Evolutionary conservation across 1,140 invertebrate genomes (phyloP), one percentile per base, ranked within the genome.

Genomic region (Cydia fagiglandana): DNA sequence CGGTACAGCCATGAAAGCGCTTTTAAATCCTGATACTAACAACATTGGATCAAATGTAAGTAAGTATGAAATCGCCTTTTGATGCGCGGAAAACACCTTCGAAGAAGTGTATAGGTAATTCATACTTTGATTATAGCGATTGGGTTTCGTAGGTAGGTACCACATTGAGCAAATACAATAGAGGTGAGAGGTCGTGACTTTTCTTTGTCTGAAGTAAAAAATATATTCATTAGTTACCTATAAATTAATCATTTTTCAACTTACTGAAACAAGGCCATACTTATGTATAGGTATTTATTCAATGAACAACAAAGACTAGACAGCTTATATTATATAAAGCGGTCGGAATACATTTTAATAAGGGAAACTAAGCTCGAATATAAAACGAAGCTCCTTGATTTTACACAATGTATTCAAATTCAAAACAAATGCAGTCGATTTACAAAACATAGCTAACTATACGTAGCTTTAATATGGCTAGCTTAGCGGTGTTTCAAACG

Each of bases 401-500:
- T 34, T 34, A 38, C 66, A 70, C 66, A 70, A 41, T 70, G 66
- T 41, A 70, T 17, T 41, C 7, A 38, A 38, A 38, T 70, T 70
- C 66, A 38, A 70, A 70, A 70, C 66, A 70, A 70, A 70, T 70
- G 66, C 66, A 45, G 3, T 38, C 24, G 30, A 41, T 38, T 38
- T 41, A 38, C 66, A 70, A 70, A 70, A 70, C 66, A 70, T 34
- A 66, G 7, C 15, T 10, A 68, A 68, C 50, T 70, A 38, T 70
- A 38, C 15, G 41, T 77, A 84, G 80, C 82, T 81, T 82, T 24
- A 45, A 74, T 70, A 41, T 47, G 28, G 66, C 28, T 64, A 24
- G 77, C 53, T 77, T 79, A 80, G 76, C 73, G 79, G 80, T 74
- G 78, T 78, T 76, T 76, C 45, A 78, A 77, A 76, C 79, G 81